A percentile compares a stretch with the other conserved stretches of the same genome.
These are phyloP conservation scores for Haemorhous mexicanus DNA, from an alignment of 2,113 vertebrate species.

Conservation along the genomic window DNA sequence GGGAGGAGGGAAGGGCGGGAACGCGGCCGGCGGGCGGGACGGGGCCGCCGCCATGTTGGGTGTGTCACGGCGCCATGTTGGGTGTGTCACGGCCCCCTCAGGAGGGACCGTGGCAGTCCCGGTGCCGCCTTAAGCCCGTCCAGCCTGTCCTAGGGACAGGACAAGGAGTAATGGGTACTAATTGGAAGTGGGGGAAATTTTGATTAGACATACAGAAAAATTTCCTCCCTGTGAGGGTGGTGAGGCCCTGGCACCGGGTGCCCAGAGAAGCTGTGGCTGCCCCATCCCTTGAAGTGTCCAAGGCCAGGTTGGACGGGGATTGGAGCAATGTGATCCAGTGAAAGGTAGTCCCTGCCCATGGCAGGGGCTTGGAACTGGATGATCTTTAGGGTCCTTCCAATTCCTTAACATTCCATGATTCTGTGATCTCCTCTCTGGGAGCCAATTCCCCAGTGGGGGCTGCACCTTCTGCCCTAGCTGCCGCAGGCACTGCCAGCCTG, in stretches of 20 bases:
- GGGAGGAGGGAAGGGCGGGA: neutral
- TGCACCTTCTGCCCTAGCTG: neutral
- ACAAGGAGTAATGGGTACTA: no score
- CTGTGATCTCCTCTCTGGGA: neutral
- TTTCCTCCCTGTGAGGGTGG: neutral
- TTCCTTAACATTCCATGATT: neutral
- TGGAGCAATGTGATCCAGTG: neutral
- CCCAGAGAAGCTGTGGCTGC: neutral
- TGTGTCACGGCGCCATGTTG: neutral
- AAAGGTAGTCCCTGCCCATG: neutral
- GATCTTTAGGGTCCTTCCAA: neutral
- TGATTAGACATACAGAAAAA: no score
- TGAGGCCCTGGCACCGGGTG: rapidly evolving
- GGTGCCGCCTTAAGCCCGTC: no score
- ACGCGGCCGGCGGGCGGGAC: neutral
- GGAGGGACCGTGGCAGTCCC: rapidly evolving
- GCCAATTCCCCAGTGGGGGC: rapidly evolving
- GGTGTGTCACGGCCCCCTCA: neutral
- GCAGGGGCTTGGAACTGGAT: neutral
- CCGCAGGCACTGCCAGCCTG: neutral
- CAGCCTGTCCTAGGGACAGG: neutral
- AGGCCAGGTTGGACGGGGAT: rapidly evolving
- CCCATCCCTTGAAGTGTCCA: neutral
- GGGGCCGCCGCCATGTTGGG: neutral
- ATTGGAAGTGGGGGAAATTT: neutral